Evolutionary conservation across 2,797 vertebrate species (phyloP).

Genomic region (Myotis myotis): DNA sequence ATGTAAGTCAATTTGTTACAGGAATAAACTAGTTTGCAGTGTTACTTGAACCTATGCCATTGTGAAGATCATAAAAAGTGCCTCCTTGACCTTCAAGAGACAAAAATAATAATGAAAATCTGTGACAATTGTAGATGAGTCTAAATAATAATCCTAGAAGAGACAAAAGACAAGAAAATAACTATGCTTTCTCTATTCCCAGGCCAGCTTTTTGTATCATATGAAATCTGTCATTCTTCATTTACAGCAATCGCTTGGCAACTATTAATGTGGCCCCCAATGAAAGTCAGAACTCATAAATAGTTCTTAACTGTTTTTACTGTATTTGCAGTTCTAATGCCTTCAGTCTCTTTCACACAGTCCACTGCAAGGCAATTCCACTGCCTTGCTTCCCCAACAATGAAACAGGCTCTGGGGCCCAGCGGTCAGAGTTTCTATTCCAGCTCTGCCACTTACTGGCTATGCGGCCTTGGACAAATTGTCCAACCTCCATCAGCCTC

Average conservation of each 20-base stretch:
- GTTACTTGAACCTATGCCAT: background rate
- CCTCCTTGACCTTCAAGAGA: background rate
- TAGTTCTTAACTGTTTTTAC: slow-evolving; percentile 4
- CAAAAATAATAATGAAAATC: slow-evolving; percentile 43
- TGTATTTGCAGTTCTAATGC: background rate
- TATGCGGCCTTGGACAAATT: background rate
- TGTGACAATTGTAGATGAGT: background rate
- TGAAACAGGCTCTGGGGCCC: background rate
- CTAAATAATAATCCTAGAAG: slow-evolving; percentile 23
- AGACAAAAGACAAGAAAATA: slow-evolving; percentile 24
- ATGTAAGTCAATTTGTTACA: background rate
- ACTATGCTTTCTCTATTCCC: background rate
- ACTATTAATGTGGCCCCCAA: background rate
- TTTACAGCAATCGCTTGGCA: slow-evolving; percentile 4
- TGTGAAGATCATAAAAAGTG: background rate
- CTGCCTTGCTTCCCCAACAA: background rate
- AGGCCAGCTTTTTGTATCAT: background rate
- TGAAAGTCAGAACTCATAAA: slow-evolving; percentile 32
- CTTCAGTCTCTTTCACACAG: background rate
- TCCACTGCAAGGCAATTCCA: background rate
- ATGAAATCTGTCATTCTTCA: slow-evolving; percentile 11
- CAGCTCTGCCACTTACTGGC: background rate
- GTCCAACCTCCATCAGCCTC: background rate
- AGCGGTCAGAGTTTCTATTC: background rate
- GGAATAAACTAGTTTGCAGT: background rate